These are phyloP conservation scores for Pachycephala philippinensis DNA, from an alignment of 2,113 vertebrate genomes.

Conservation along the genomic window DNA sequence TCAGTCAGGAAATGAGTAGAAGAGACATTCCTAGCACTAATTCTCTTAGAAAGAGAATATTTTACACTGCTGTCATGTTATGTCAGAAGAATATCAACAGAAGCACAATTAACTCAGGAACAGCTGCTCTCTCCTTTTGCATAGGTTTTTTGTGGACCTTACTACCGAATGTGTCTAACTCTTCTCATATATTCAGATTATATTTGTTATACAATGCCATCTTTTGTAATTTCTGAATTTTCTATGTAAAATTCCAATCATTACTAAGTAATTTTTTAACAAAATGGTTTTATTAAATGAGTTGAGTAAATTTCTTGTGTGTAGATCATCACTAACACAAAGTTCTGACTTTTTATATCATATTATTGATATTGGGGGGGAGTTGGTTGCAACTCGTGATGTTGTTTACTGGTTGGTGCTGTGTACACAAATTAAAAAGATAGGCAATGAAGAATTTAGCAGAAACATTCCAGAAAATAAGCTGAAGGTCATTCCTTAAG, in stretches of 20 bases:
- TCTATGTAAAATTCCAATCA: constrained; percentile 45
- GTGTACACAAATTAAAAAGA: not conserved
- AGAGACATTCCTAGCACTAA: not conserved
- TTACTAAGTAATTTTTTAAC: constrained; percentile 41
- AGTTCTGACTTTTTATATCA: not conserved
- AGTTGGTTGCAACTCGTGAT: not conserved
- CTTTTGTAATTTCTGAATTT: constrained; percentile 62
- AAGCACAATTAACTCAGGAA: constrained; percentile 6
- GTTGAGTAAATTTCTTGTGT: constrained; percentile 18
- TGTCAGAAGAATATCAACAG: not conserved
- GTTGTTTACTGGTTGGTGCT: not conserved
- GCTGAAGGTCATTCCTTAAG: not conserved
- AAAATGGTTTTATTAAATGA: constrained; percentile 53
- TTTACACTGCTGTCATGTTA: not conserved
- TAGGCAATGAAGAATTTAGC: not conserved
- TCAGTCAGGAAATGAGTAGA: not conserved
- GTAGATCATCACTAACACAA: not conserved
- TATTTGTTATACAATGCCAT: constrained; percentile 60
- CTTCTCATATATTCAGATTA: constrained; percentile 1
- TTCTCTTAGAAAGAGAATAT: not conserved
- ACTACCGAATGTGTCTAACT: not conserved
- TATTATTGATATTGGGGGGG: not conserved
- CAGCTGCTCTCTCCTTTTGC: not conserved
- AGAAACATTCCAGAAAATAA: not conserved
- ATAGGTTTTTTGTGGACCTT: not conserved